Evolutionary conservation across 2,888 invertebrate species (phyloP).

Genomic region (Smittia sp.): DNA sequence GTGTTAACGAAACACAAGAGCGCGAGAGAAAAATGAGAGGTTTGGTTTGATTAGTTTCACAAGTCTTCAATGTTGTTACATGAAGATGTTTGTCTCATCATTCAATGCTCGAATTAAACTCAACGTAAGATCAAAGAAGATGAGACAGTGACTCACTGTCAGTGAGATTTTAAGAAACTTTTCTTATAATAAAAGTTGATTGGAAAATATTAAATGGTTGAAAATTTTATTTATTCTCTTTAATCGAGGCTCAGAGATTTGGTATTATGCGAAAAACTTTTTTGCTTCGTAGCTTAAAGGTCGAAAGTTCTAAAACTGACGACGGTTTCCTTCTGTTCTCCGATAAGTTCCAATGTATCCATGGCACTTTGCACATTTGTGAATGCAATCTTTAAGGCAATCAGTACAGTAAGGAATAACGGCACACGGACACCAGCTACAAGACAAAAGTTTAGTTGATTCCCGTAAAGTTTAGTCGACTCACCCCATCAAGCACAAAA

Average conservation of each 20-base stretch:
- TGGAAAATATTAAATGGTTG: too few species aligned
- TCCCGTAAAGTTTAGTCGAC: too few species aligned
- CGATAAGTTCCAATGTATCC: neutral
- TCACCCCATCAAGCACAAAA: slow-evolving; percentile 13
- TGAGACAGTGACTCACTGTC: too few species aligned
- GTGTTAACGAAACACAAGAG: neutral
- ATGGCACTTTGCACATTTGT: neutral
- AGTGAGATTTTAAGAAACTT: too few species aligned
- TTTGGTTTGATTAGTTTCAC: neutral
- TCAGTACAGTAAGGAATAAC: neutral
- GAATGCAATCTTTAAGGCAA: neutral
- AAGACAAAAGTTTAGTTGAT: neutral
- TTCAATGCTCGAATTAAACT: too few species aligned
- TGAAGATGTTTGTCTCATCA: too few species aligned
- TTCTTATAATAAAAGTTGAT: too few species aligned
- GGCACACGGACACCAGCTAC: neutral
- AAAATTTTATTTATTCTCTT: too few species aligned
- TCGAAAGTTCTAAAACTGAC: neutral
- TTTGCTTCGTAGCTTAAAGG: too few species aligned
- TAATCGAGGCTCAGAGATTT: too few species aligned
- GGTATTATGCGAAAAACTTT: too few species aligned
- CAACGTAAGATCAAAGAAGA: too few species aligned
- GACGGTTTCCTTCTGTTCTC: neutral
- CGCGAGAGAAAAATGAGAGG: neutral
- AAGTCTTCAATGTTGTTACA: neutral